A percentile compares a stretch with the other conserved stretches of the same genome.
phyloP scores from a whole-genome alignment of 2,797 vertebrate species.

The Crocodylus rhombifer region DNA sequence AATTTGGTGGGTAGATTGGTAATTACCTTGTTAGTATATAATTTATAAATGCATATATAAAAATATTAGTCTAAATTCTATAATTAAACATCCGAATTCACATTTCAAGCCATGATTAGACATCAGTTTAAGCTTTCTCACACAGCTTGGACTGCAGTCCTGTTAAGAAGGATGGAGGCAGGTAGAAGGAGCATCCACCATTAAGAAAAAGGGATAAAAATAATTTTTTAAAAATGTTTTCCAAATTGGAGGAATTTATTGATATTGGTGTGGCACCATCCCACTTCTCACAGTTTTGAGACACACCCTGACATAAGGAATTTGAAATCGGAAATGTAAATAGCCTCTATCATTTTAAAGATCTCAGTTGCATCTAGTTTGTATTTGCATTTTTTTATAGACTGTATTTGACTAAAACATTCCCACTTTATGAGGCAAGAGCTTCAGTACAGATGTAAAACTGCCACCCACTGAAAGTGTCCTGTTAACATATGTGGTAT shows the following conservation, averaged over 20 bases:
- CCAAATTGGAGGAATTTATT: not conserved
- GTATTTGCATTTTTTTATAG: not conserved
- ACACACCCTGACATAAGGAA: not conserved
- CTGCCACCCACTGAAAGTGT: not conserved
- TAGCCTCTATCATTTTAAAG: not conserved
- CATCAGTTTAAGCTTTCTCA: slow-evolving; percentile 58
- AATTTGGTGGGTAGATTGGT: slow-evolving; percentile 71
- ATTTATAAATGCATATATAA: too few species aligned
- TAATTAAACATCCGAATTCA: slow-evolving; percentile 74
- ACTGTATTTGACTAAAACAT: not conserved
- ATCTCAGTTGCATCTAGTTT: accelerated
- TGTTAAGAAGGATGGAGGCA: not conserved
- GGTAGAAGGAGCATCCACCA: slow-evolving; percentile 23
- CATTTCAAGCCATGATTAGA: slow-evolving; percentile 70
- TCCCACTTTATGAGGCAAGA: not conserved
- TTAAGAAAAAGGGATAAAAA: slow-evolving; percentile 19
- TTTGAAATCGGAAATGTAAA: not conserved
- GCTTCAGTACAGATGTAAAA: not conserved
- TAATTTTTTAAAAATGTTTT: not conserved
- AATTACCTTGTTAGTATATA: slow-evolving; percentile 68
- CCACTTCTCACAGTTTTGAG: not conserved
- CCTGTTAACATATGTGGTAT: not conserved
- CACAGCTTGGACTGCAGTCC: slow-evolving; percentile 29
- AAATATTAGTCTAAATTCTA: slow-evolving; percentile 32
- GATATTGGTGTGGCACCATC: not conserved